Percentiles rank a stretch among this genome's conserved stretches.
Evolutionary conservation across 1,140 invertebrate species (phyloP).

Genomic region (Uloborus diversus): DNA sequence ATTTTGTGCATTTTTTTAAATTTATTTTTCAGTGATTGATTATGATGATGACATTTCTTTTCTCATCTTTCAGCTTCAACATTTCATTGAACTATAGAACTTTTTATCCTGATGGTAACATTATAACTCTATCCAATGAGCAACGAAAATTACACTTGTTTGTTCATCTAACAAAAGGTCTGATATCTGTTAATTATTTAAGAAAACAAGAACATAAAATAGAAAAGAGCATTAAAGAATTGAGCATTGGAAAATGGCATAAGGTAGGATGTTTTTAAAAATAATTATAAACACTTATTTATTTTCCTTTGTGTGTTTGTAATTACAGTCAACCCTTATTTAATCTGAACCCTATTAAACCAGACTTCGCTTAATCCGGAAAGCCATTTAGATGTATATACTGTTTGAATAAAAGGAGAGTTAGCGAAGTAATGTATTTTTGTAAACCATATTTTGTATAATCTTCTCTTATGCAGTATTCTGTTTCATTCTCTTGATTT

Average conservation of each 20-base stretch:
- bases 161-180: slow-evolving; percentile 25
- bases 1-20: background rate
- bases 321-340: too few species aligned
- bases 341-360: too few species aligned
- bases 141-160: slow-evolving; percentile 16
- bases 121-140: slow-evolving; percentile 72
- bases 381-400: too few species aligned
- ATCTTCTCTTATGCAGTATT: too few species aligned
- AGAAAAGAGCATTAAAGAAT: slow-evolving; percentile 67
- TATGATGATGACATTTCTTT: background rate
- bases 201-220: slow-evolving; percentile 3
- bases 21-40: background rate
- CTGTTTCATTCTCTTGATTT: too few species aligned
- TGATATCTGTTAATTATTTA: background rate
- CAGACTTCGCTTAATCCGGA: too few species aligned
- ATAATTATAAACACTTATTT: background rate
- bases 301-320: too few species aligned
- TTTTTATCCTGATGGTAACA: slow-evolving; percentile 82
- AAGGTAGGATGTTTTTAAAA: slow-evolving; percentile 66
- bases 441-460: too few species aligned
- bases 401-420: too few species aligned
- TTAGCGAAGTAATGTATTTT: too few species aligned
- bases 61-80: slow-evolving; percentile 68
- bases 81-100: slow-evolving; percentile 83
- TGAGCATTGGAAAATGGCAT: slow-evolving; percentile 88